A percentile compares a stretch with the other conserved stretches of the same genome.
phyloP scores from a whole-genome alignment of 2,113 vertebrate species.

The Lepus timidus region DNA sequence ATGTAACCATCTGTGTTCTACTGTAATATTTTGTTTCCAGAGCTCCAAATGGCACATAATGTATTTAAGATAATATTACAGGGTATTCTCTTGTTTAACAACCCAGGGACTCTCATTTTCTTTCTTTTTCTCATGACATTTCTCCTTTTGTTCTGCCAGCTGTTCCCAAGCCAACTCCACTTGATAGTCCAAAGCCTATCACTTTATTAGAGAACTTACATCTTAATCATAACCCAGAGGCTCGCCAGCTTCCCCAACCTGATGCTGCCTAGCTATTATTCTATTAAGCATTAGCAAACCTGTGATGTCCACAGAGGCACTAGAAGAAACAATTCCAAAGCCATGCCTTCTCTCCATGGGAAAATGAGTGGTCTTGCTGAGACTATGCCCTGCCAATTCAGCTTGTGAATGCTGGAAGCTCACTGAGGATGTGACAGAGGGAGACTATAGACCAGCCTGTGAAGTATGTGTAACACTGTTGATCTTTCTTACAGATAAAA shows the following conservation, averaged over 20 bases:
- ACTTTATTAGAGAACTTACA: not conserved
- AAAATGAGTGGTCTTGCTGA: not conserved
- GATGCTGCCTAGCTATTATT: not conserved
- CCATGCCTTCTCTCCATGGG: not conserved
- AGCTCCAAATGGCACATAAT: not conserved
- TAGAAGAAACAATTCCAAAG: not conserved
- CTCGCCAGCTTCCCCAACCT: not conserved
- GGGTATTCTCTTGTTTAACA: not conserved
- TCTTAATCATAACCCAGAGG: not conserved
- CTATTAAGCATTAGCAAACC: not conserved
- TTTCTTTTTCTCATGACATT: slow-evolving; percentile 28
- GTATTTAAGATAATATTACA: slow-evolving; percentile 3
- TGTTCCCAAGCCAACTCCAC: not conserved
- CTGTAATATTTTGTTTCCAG: slow-evolving; percentile 40
- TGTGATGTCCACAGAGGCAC: not conserved
- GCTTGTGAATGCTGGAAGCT: not conserved
- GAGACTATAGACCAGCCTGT: not conserved
- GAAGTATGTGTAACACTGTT: not conserved
- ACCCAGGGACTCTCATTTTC: not conserved
- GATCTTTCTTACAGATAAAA: not conserved
- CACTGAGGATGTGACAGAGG: not conserved
- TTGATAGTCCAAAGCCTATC: not conserved
- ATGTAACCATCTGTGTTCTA: not conserved
- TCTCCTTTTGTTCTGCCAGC: not conserved
- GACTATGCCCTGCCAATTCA: not conserved